Conservation (phyloP, 2,797 vertebrate species). For the Pelodytes ibericus region DNA sequence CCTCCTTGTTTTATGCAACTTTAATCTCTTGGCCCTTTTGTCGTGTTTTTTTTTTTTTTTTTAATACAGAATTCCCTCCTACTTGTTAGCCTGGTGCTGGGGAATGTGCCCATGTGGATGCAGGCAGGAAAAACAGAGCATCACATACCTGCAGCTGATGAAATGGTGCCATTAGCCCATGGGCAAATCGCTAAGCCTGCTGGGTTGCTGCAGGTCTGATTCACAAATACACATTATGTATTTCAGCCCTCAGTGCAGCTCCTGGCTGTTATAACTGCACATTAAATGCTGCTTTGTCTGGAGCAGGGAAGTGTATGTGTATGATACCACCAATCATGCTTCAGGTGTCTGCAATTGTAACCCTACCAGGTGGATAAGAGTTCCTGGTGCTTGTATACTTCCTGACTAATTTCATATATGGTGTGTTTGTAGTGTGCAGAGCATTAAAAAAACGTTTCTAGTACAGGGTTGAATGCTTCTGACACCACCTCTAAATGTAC, state of each 20-base stretch:
- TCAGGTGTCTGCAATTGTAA: too few species aligned
- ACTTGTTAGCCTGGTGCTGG: not conserved
- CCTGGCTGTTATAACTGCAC: not conserved
- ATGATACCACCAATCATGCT: too few species aligned
- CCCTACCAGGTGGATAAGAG: too few species aligned
- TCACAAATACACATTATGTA: not conserved
- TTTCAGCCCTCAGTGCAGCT: not conserved
- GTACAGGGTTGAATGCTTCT: too few species aligned
- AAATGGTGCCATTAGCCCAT: not conserved
- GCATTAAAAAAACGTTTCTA: too few species aligned
- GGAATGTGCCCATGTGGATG: conserved; percentile 12
- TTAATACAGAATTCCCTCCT: not conserved
- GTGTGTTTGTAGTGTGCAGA: too few species aligned
- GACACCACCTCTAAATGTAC: too few species aligned
- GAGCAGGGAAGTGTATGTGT: too few species aligned
- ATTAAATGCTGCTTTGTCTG: not conserved
- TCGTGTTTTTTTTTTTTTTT: too few species aligned
- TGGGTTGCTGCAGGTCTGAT: not conserved
- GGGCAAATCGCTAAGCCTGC: not conserved
- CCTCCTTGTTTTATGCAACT: conserved; percentile 30
- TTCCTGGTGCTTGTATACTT: too few species aligned
- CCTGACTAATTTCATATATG: too few species aligned
- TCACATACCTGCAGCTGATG: not conserved
- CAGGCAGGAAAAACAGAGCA: not conserved
- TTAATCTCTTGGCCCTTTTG: conserved; percentile 30